Evolutionary conservation across 92 coral and sea anemone genomes (phyloP).

Genomic region (Zoanthus sansibaricus): DNA sequence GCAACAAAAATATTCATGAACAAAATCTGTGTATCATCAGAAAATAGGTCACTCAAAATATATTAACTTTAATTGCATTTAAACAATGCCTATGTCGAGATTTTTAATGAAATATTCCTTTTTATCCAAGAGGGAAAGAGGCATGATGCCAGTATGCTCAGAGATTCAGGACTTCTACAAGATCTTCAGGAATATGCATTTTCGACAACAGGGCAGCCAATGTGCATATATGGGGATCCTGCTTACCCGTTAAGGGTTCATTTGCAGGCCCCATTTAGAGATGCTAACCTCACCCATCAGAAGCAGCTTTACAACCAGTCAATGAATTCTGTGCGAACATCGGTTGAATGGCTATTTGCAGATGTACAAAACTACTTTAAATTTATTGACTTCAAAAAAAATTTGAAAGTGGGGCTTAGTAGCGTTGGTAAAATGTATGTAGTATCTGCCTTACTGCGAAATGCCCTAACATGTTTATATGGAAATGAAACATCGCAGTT

Average conservation of each 20-base stretch:
- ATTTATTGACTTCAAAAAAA: constrained; percentile 54
- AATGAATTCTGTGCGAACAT: constrained; percentile 58
- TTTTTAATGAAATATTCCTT: constrained; percentile 29
- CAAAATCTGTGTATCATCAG: constrained; percentile 4
- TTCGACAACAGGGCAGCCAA: constrained; percentile 28
- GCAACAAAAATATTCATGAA: constrained; percentile 13
- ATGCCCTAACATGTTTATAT: constrained; percentile 54
- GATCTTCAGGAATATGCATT: constrained; percentile 20
- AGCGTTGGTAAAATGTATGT: constrained; percentile 58
- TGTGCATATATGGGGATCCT: constrained; percentile 26
- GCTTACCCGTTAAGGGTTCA: constrained; percentile 18
- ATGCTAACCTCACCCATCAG: constrained; percentile 22
- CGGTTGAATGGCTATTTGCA: constrained; percentile 39
- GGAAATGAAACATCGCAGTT: constrained; percentile 51
- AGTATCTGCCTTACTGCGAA: constrained; percentile 53
- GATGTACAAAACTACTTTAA: constrained; percentile 47
- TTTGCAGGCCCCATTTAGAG: constrained; percentile 25
- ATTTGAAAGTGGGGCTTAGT: constrained; percentile 56
- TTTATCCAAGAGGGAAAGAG: constrained; percentile 31
- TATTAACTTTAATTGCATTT: too few relatives aligned
- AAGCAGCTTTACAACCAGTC: constrained; percentile 51
- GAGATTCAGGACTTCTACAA: constrained; percentile 17
- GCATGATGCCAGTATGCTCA: constrained; percentile 29
- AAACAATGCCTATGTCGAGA: background rate
- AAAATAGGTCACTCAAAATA: constrained; percentile 6